Base-by-base conservation (phyloP, 2,797 vertebrate species). In the Onychomys arenicola region DNA sequence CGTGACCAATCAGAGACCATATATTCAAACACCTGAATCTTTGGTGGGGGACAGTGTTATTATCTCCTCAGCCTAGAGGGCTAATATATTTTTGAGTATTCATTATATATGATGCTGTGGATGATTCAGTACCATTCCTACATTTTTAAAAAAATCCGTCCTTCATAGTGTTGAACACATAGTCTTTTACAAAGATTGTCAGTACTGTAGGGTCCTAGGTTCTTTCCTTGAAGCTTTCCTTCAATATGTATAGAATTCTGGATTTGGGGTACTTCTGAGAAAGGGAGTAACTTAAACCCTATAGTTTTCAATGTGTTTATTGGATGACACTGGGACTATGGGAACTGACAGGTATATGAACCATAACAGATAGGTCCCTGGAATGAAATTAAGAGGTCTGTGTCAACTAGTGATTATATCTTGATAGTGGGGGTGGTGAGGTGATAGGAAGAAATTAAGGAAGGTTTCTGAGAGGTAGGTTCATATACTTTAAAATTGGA, bases 251-350 rank as follows among this genome's bases (percentile, higher is more conserved):
- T 85, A 43, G 40, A 19, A 82, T 16, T 94, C 40, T 89, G 32
- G 0, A 57, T 73, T 93, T 91, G 77, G 32, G 4, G 59, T 93
- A 49, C 16, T 78, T 90, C 93, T 93, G 85, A 91, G 37, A 96
- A 91, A 90, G 27, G 29, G 6, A 88, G 6, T 71, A 69, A 43
- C 3, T 65, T 63, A 37, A 71, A 65, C 21, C 52, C 7, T 63
- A 12, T 10, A 17, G 4, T 88, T 94, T 94, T 92, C 57, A 95
- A 67, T 12, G 73, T 21, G 71, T 1, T 5, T 37, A 13, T 29
- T 75, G 7, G 23, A 71, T 61, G 3, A 21, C 34, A 7, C 49
- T 76, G 73, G 52, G 7, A 63, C 13, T 81, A 4, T 37, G 57
- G 25, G 55, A 81, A 77, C 19, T 63, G 27, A 21, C 77, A 23